Conservation (phyloP, 2,797 vertebrate genomes). For the Danio choprae region DNA sequence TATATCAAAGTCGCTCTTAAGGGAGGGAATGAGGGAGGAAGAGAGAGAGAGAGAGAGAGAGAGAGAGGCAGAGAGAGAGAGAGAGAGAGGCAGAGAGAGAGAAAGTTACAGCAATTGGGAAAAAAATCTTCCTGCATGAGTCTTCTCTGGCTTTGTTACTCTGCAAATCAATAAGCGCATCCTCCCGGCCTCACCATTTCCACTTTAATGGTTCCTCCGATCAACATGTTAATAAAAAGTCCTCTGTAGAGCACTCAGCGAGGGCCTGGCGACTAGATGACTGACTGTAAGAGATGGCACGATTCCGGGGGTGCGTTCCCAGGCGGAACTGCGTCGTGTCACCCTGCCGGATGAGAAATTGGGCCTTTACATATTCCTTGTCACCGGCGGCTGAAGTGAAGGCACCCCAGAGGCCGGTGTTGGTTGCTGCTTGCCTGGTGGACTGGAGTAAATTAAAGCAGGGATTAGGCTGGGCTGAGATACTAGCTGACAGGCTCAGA, state of each 20-base stretch:
- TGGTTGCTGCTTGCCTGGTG: constrained; percentile 86
- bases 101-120: constrained; percentile 5
- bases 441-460: constrained; percentile 96
- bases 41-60: neutral
- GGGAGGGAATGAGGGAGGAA: neutral
- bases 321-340: constrained; percentile 88
- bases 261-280: constrained; percentile 83
- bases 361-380: constrained; percentile 95
- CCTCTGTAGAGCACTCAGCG: constrained; percentile 90
- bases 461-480: constrained; percentile 89
- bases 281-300: constrained; percentile 89
- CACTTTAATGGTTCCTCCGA: constrained; percentile 75
- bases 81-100: neutral
- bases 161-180: constrained; percentile 79
- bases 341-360: constrained; percentile 93
- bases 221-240: constrained; percentile 83
- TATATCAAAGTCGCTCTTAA: constrained; percentile 54
- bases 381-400: constrained; percentile 92
- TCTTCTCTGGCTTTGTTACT: constrained; percentile 60
- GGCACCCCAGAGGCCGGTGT: constrained; percentile 91
- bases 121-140: constrained; percentile 71
- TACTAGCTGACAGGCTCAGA: constrained; percentile 92
- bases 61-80: neutral
- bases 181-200: constrained; percentile 70
- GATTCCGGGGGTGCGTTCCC: constrained; percentile 83